phyloP scores from a whole-genome alignment of 2,797 vertebrate genomes.

The Enteromius trimaculatus region DNA sequence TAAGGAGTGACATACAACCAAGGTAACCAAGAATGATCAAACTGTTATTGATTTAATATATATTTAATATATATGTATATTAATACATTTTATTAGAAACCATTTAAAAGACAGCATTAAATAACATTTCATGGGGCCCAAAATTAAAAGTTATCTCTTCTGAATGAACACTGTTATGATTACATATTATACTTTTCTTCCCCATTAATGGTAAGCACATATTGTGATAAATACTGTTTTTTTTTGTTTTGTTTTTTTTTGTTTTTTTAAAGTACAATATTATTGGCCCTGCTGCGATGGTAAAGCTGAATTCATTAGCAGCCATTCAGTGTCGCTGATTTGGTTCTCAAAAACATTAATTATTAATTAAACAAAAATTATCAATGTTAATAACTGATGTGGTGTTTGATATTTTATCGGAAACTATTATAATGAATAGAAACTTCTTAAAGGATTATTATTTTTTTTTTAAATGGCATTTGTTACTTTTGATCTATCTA shows the following conservation, averaged over 20 bases:
- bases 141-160: neutral
- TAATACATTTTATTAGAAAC: neutral
- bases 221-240: neutral
- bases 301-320: neutral
- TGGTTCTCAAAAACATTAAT: neutral
- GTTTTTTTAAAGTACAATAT: too few relatives aligned
- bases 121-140: neutral
- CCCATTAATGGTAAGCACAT: neutral
- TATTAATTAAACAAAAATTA: too few relatives aligned
- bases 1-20: too few relatives aligned
- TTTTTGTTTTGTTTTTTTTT: too few relatives aligned
- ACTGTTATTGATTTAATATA: neutral
- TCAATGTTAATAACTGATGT: neutral
- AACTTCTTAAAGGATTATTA: too few relatives aligned
- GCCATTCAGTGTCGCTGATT: neutral
- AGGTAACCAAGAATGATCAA: neutral
- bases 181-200: neutral
- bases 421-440: neutral
- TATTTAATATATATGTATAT: too few relatives aligned
- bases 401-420: constrained; percentile 3
- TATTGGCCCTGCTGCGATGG: neutral
- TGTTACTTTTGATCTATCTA: neutral
- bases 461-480: too few relatives aligned
- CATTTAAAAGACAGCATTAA: neutral
- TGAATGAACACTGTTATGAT: neutral